Evolutionary conservation across 2,888 invertebrate genomes (phyloP).

Genomic region (Drosophila atroscutellata): DNA sequence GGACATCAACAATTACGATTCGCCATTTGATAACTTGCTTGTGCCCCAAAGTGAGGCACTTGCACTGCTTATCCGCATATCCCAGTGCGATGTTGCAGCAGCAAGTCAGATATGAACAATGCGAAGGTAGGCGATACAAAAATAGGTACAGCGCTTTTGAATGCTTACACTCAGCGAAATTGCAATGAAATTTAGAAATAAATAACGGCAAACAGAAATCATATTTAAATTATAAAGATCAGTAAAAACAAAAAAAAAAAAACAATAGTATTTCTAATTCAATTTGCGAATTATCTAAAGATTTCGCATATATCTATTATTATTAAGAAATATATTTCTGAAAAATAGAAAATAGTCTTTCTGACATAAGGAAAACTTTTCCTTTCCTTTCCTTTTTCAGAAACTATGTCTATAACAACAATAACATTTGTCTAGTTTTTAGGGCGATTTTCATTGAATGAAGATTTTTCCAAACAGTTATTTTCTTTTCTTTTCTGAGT

Average conservation of each 20-base stretch:
- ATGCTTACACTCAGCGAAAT: not conserved
- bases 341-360: not conserved
- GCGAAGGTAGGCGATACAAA: not conserved
- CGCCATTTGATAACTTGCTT: conserved; percentile 25
- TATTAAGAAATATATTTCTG: not conserved
- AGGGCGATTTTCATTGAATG: not conserved
- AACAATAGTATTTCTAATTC: not conserved
- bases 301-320: not conserved
- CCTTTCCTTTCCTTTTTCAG: not conserved
- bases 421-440: not conserved
- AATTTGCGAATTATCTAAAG: not conserved
- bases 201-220: not conserved
- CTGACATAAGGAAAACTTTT: not conserved
- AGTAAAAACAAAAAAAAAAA: not conserved
- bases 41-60: conserved; percentile 28
- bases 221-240: not conserved
- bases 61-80: not conserved
- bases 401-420: not conserved
- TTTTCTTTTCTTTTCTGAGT: not conserved
- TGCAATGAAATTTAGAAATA: not conserved
- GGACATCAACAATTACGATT: conserved; percentile 40
- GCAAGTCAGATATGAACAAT: not conserved
- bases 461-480: not conserved
- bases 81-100: conserved; percentile 15
- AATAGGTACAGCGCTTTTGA: not conserved